A percentile compares a stretch with the other conserved stretches of the same genome.
phyloP scores from a whole-genome alignment of 2,113 vertebrate species.

The Lanius collurio region DNA sequence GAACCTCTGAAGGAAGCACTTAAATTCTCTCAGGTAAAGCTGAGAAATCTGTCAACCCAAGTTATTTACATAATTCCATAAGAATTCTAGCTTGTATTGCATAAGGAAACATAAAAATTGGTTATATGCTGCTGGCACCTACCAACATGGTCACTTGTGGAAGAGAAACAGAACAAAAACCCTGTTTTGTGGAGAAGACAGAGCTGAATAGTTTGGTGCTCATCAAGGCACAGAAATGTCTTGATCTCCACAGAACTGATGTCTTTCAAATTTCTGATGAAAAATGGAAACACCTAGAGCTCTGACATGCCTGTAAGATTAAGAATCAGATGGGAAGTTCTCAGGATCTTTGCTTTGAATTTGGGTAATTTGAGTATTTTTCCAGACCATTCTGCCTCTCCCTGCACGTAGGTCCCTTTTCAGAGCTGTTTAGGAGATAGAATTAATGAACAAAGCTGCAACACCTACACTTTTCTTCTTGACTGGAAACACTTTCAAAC shows the following conservation, averaged over 20 bases:
- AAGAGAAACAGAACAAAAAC: background rate
- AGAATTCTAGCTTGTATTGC: background rate
- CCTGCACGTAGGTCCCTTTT: background rate
- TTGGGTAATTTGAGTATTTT: background rate
- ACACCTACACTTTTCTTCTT: background rate
- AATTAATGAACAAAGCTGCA: background rate
- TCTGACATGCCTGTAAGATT: background rate
- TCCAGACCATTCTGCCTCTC: background rate
- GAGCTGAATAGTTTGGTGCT: background rate
- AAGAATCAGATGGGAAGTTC: background rate
- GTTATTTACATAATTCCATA: background rate
- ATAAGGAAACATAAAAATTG: background rate
- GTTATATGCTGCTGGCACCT: background rate
- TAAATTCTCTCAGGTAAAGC: background rate
- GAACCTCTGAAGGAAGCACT: background rate
- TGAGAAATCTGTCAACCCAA: background rate
- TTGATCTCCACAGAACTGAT: background rate
- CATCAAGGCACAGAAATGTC: background rate
- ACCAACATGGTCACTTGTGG: background rate
- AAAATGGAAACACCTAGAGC: background rate
- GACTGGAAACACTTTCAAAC: background rate
- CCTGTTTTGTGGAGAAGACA: background rate
- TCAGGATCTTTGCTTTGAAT: background rate
- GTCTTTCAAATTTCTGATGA: background rate
- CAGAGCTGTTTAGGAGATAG: background rate